Conservation (phyloP, 2,888 invertebrate genomes). For the Trilocha varians region DNA sequence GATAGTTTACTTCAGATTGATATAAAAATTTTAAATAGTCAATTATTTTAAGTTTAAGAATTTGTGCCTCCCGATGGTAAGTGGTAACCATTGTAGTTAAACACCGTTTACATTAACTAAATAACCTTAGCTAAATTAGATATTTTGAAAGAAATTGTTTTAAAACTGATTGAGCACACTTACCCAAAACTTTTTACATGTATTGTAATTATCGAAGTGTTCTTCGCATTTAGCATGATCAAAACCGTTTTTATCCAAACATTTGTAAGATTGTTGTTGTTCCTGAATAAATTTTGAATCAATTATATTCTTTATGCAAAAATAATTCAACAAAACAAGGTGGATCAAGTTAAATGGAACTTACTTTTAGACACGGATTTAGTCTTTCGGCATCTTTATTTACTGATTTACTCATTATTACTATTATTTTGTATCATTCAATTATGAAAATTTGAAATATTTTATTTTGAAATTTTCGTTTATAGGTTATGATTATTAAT, state of each 20-base stretch:
- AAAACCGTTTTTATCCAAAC: slow-evolving; percentile 79
- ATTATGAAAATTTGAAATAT: too few relatives aligned
- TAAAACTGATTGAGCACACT: slow-evolving; percentile 13
- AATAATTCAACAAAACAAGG: slow-evolving; percentile 1
- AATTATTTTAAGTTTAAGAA: too few relatives aligned
- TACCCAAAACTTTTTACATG: slow-evolving; percentile 90
- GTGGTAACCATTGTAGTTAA: too few relatives aligned
- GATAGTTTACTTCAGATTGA: too few relatives aligned
- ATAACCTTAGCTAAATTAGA: neutral
- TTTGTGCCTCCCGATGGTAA: too few relatives aligned
- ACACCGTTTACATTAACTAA: too few relatives aligned
- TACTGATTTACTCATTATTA: slow-evolving; percentile 34
- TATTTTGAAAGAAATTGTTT: neutral
- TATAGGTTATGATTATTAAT: too few relatives aligned
- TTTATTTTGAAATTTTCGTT: too few relatives aligned
- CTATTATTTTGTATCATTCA: neutral
- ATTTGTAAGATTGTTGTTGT: slow-evolving; percentile 79
- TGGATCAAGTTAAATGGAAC: neutral
- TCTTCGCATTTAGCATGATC: slow-evolving; percentile 76
- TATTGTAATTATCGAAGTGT: slow-evolving; percentile 84
- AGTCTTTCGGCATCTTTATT: slow-evolving; percentile 47
- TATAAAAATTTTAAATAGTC: too few relatives aligned
- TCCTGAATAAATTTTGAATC: too few relatives aligned
- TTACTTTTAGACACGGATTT: slow-evolving; percentile 58
- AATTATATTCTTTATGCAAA: slow-evolving; percentile 21